Base-by-base conservation (phyloP, 2,888 invertebrate genomes). In the Punctoribates punctum region DNA sequence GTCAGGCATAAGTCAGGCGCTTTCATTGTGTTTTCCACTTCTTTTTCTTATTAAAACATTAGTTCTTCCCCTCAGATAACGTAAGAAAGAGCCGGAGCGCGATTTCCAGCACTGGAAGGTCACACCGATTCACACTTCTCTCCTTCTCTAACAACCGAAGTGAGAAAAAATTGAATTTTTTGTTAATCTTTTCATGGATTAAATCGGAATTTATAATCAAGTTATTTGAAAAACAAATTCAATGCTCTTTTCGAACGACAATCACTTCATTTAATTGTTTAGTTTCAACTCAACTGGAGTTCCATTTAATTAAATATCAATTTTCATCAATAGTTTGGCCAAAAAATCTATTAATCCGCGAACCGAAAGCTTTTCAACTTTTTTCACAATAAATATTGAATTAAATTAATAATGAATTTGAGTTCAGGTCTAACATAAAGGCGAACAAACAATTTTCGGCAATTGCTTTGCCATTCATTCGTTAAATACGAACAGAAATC, bases 171-270 rank as follows among this genome's bases (percentile, higher is more conserved):
- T 70, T 46, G 42, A 42, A 70, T 23, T 42, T n/a, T n/a, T 25
- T 70, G 34, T 70, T 38, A 42, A 70, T 46, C 70, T 20, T 70
- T 70, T 42, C 70, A 70, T 42, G 42, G 42, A 70, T 70, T 70
- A 23, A 70, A 70, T 70, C 42, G 70, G 42, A 70, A 70, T 70
- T 70, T 42, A 70, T 70, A 70, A 70, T 38, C 23, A 70, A 70
- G 8, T 70, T 23, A 65, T 65, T 65, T 65, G 62, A 29, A 65
- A 65, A 65, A 23, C 62, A 65, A 57, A 65, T 65, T 27, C 62
- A 57, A 42, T 70, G 8, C 15, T 27, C 6, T 34, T 34, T 46
- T 70, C 34, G 6, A 38, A 65, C 38, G 23, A 70, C n/a, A 42
- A 20, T 9, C 17, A 62, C 5, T 62, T 20, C 20, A 23, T 57